phyloP scores from a whole-genome alignment of 2,797 vertebrate genomes.

The Lateolabrax maculatus region DNA sequence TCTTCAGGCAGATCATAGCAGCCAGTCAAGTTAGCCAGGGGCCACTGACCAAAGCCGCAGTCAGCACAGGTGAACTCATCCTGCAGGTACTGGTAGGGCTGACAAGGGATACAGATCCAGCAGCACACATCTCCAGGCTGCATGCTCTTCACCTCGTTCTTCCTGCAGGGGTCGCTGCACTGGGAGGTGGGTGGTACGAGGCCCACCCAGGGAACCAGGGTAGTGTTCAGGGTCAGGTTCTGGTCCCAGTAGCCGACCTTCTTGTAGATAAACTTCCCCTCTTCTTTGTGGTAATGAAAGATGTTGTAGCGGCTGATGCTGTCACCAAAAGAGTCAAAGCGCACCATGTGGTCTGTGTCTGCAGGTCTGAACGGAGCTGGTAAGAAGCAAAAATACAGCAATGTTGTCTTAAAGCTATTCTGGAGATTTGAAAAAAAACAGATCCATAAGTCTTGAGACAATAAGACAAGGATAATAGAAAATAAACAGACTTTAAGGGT shows the following conservation, averaged over 20 bases:
- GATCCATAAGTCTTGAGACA: background rate
- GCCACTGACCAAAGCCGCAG: conserved; percentile 95
- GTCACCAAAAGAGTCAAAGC: conserved; percentile 93
- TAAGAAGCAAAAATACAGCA: conserved; percentile 28
- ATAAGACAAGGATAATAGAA: background rate
- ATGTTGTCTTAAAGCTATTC: background rate
- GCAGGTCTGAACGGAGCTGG: conserved; percentile 94
- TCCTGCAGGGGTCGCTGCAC: conserved; percentile 97
- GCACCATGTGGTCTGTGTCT: conserved; percentile 90
- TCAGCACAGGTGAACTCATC: conserved; percentile 97
- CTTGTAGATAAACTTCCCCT: conserved; percentile 89
- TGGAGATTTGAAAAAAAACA: background rate
- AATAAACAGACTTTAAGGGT: background rate
- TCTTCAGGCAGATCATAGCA: conserved; percentile 97
- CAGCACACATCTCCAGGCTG: conserved; percentile 99
- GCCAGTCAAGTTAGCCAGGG: conserved; percentile 92
- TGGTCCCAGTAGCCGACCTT: conserved; percentile 98
- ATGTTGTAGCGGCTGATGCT: conserved; percentile 98
- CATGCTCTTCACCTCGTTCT: conserved; percentile 97
- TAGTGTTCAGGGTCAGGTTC: conserved; percentile 91
- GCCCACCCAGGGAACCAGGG: conserved; percentile 90
- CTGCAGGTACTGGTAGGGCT: conserved; percentile 93
- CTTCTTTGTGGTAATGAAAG: conserved; percentile 92
- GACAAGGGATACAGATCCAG: conserved; percentile 98
- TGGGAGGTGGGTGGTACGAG: conserved; percentile 91